Evolutionary conservation across 2,797 vertebrate genomes (phyloP).

Genomic region (Champsocephalus esox): DNA sequence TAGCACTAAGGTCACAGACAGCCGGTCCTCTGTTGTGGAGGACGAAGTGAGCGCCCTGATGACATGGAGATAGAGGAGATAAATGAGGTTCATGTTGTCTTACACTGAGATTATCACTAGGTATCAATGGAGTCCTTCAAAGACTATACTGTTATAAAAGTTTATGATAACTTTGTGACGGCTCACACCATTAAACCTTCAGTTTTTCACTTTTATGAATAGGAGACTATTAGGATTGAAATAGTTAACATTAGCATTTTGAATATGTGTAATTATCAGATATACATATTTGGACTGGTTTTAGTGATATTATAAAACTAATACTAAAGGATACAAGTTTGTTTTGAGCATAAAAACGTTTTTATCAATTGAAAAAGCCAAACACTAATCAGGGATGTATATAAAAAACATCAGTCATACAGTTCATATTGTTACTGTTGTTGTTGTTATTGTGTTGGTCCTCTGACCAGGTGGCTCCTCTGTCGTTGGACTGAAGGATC

Average conservation of each 20-base stretch:
- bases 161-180: conserved; percentile 15
- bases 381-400: too few species aligned
- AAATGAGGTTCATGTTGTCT: conserved; percentile 79
- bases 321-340: too few species aligned
- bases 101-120: conserved; percentile 57
- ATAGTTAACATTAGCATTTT: not conserved
- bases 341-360: too few species aligned
- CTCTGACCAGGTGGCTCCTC: conserved; percentile 41
- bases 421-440: not conserved
- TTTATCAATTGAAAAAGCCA: too few species aligned
- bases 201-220: too few species aligned
- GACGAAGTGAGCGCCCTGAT: conserved; percentile 81
- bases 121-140: conserved; percentile 40
- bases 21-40: conserved; percentile 80
- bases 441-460: conserved; percentile 20
- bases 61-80: conserved; percentile 79
- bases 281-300: not conserved
- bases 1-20: conserved; percentile 86
- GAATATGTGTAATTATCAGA: not conserved
- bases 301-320: not conserved
- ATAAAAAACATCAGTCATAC: too few species aligned
- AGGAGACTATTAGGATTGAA: too few species aligned
- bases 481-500: conserved; percentile 81
- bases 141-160: conserved; percentile 25
- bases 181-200: conserved; percentile 5